Evolutionary conservation across 2,113 vertebrate genomes (phyloP), one percentile per base, ranked within the genome.

Genomic region (Rhombomys opimus): DNA sequence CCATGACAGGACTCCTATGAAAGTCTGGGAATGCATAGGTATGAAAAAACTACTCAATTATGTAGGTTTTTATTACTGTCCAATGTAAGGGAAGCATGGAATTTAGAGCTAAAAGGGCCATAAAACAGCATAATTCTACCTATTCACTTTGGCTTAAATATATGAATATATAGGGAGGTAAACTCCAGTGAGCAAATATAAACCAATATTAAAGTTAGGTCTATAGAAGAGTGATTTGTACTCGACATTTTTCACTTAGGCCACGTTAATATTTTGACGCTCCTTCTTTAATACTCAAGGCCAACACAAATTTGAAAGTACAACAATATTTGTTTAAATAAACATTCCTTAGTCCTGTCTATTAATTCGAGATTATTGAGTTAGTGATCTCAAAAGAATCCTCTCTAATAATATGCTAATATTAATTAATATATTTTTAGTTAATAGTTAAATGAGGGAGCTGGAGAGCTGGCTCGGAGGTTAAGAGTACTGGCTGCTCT

Each of bases 231-330:
- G 27, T n/a, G 59, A 72, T 57, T 91, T 4, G 41, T 67, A 67
- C 41, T 73, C 54, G 65, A 65, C 5, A 77, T 72, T 91, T 96
- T 96, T 91, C 14, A 73, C 46, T 87, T 67, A 90, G 23, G 81
- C 11, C 89, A 90, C 63, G 15, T 88, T 46, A 95, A 61, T 9
- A 50, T 35, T 2, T 92, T 70, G 23, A 35, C 6, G 7, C 85
- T 81, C 12, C 13, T 81, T 93, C 38, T 75, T 50, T 50, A 89
- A 95, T 59, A 94, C 22, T 25, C 23, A 32, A 72, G 7, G 11
- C 1, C 80, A 84, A 23, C 7, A 89, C 46, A 88, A 86, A 54
- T 80, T 78, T 93, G 41, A 5, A 63, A 13, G 70, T 72, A 20
- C 59, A 85, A 78, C 10, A 73, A n/a, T 70, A 85, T 95, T 68